Base-by-base conservation (phyloP, 2,113 vertebrate species). In the Pongo abelii region DNA sequence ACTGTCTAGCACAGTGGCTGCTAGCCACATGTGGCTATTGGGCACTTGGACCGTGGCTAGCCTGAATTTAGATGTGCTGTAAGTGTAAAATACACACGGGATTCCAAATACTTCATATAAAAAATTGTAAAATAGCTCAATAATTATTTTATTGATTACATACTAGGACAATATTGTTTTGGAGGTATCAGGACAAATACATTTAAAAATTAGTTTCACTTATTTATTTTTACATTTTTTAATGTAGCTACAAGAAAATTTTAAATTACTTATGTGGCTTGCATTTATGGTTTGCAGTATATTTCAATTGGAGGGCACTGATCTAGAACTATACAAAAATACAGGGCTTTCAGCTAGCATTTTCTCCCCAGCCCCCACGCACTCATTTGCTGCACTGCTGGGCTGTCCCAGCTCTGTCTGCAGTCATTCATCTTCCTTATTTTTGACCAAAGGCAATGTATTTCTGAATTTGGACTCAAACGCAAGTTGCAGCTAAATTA, bases 391-490 rank as follows among this genome's bases (percentile, higher is more conserved):
- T 12, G 4, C 11, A 27, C 77, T 48, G 13, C 0, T 72, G 38
- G 52, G 80, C 57, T 78, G 23, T 79, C 55, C 50, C n/a, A 89
- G 30, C 59, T 70, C 87, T 59, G 52, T 55, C 27, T 94, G 22
- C 40, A 84, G 27, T 87, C 84, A 92, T 92, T 83, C 46, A 48
- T 92, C 72, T 89, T 86, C 70, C 10, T 87, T 92, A 30, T 79
- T 84, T 92, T 17, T 89, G 70, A 69, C 83, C 55, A 93, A 40
- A 87, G 83, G 87, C 35, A 67, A 77, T 38, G 25, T 38, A 50
- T 77, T 79, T 95, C 67, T 80, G 69, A 96, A 96, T 94, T 80
- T 97, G 23, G 77, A 92, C 72, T 87, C 77, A 95, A 84, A 96
- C 95, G 27, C 55, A 96, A 93, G 80, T 94, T 64, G 70, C 35